These are phyloP conservation scores for Cryptus armator DNA, from an alignment of 2,888 invertebrate species.

Conservation along the genomic window DNA sequence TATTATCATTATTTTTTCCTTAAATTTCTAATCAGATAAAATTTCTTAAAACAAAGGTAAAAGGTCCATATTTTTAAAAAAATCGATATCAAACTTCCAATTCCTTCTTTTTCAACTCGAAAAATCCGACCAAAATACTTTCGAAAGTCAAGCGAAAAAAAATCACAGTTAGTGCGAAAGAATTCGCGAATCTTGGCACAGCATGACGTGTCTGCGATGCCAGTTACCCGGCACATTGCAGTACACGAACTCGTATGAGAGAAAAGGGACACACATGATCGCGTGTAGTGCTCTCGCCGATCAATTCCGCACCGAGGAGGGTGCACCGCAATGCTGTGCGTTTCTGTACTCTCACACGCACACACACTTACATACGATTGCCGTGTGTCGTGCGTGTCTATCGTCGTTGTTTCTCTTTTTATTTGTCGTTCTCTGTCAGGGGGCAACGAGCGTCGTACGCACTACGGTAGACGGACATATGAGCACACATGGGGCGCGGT, in stretches of 20 bases:
- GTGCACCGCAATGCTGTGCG: slow-evolving; percentile 61
- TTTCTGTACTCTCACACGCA: slow-evolving; percentile 39
- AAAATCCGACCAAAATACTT: neutral
- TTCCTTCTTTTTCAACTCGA: neutral
- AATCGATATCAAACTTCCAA: neutral
- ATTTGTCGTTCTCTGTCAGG: slow-evolving; percentile 33
- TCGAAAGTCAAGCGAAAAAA: slow-evolving; percentile 51
- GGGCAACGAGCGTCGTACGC: slow-evolving; percentile 59
- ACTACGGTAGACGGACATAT: slow-evolving; percentile 70
- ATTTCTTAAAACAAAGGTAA: too few species aligned
- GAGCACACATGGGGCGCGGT: slow-evolving; percentile 79
- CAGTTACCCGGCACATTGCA: slow-evolving; percentile 43
- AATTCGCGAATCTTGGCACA: slow-evolving; percentile 43
- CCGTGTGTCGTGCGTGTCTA: slow-evolving; percentile 39
- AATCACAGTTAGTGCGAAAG: slow-evolving; percentile 49
- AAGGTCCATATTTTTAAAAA: too few species aligned
- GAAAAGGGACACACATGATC: slow-evolving; percentile 10
- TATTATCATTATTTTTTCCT: too few species aligned
- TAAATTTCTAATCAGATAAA: too few species aligned
- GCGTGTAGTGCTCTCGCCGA: slow-evolving; percentile 62
- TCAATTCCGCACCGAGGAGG: slow-evolving; percentile 52
- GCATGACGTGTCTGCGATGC: slow-evolving; percentile 72
- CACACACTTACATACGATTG: slow-evolving; percentile 68
- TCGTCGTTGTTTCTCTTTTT: slow-evolving; percentile 28
- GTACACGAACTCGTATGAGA: slow-evolving; percentile 24